Percentiles rank a stretch among this genome's conserved stretches.
Conservation (phyloP, 2,113 vertebrate species). For the Acrocephalus arundinaceus region DNA sequence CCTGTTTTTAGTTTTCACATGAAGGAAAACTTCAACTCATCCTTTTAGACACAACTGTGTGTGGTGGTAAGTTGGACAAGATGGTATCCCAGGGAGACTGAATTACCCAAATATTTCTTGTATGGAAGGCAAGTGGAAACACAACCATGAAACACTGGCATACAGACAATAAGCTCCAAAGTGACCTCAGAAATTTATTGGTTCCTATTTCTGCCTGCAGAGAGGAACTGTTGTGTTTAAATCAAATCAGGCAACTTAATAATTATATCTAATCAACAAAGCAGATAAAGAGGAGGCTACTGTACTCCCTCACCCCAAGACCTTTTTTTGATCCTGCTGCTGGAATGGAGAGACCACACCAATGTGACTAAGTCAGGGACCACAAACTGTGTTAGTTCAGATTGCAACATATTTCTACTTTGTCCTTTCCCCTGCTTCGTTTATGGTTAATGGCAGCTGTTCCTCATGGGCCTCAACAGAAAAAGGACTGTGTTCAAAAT, state of each 20-base stretch:
- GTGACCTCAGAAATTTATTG: not conserved
- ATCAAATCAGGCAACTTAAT: not conserved
- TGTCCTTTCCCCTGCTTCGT: not conserved
- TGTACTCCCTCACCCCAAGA: not conserved
- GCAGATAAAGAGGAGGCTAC: not conserved
- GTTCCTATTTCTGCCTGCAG: not conserved
- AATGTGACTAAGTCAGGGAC: not conserved
- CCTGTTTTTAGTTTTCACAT: not conserved
- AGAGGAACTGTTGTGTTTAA: not conserved
- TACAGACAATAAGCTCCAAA: not conserved
- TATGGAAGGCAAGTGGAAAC: not conserved
- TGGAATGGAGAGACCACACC: not conserved
- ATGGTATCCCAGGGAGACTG: not conserved
- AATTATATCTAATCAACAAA: not conserved
- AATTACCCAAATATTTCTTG: not conserved
- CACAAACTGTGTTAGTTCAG: not conserved
- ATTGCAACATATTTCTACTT: not conserved
- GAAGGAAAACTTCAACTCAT: not conserved
- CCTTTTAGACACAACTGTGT: not conserved
- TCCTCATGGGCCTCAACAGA: not conserved
- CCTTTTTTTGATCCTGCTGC: not conserved
- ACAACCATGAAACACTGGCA: not conserved
- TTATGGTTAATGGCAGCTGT: not conserved
- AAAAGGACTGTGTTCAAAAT: not conserved
- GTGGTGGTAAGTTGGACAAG: not conserved